Evolutionary conservation across 1,140 invertebrate species (phyloP), one percentile per base, ranked within the genome.

Genomic region (Cepaea nemoralis): DNA sequence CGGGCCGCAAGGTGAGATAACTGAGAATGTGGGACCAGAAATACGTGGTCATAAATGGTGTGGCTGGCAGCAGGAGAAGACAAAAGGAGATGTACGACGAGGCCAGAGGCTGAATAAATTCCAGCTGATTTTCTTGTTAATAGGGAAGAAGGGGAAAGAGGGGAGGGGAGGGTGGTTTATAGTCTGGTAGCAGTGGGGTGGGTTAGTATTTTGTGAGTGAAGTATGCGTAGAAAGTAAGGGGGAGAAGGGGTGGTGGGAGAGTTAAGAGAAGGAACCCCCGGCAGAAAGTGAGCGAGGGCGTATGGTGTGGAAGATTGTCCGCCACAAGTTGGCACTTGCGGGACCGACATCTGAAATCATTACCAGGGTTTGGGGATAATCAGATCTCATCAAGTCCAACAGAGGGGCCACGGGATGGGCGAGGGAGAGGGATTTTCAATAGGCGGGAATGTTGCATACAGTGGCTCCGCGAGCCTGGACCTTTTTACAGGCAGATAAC

Each of bases 271-370:
- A 10, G 59, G 59, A 42, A 71, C 33, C 35, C 8, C 37, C 10
- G 19, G 33, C 33, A 42, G 24, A 55, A 63, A 27, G 59, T 63
- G 59, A 27, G 59, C 6, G 59, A 63, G 59, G 59, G 27, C 59
- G 59, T 63, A 10, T 31, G 59, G 59, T 27, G n/a, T n/a, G n/a
- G 27, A 63, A 31, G 59, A 8, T 31, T 63, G 59, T n/a, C 59
- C 59, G 59, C 59, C 59, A 63, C 59, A 63, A 63, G n/a, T 63
- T 63, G 59, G n/a, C 59, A 63, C 59, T 31, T 63, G 27, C 59
- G 2, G 27, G 76, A 83, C 71, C 80, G 80, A 80, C 82, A 80
- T 83, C 77, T 83, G 45, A 59, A 39, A 78, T 83, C 82, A 83
- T 83, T 83, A 83, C 79, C 55, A 74, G 22, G 37, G 70, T 35